Conservation (phyloP, 1,140 invertebrate species). For the Aphidius gifuensis region DNA sequence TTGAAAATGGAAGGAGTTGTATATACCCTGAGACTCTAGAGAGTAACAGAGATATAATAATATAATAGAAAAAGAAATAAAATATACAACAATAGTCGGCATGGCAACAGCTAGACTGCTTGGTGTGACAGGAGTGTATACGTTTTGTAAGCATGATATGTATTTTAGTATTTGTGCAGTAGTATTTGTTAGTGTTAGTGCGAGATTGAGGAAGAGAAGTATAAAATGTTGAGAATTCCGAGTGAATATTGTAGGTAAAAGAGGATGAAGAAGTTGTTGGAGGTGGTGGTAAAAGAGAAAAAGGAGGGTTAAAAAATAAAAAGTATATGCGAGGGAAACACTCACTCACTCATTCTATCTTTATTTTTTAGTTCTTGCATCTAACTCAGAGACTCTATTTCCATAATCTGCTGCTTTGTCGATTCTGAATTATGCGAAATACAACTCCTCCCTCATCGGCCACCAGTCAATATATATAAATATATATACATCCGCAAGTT, state of each 20-base stretch:
- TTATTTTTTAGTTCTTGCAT: constrained; percentile 17
- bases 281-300: constrained; percentile 26
- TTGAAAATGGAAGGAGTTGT: constrained; percentile 3
- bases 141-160: background rate
- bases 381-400: constrained; percentile 51
- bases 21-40: constrained; percentile 14
- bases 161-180: constrained; percentile 6
- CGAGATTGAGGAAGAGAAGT: constrained; percentile 26
- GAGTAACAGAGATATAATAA: constrained; percentile 26
- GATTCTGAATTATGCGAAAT: constrained; percentile 55
- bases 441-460: constrained; percentile 37
- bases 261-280: constrained; percentile 26
- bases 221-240: constrained; percentile 15
- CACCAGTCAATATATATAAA: constrained; percentile 13
- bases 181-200: constrained; percentile 20
- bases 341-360: too few relatives aligned
- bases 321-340: constrained; percentile 24
- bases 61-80: background rate
- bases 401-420: constrained; percentile 56
- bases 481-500: background rate
- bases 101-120: constrained; percentile 46
- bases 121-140: constrained; percentile 25
- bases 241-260: constrained; percentile 16
- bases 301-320: constrained; percentile 16
- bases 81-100: constrained; percentile 45